Percentiles rank a stretch among this genome's conserved stretches.
Evolutionary conservation across 2,797 vertebrate species (phyloP).

Genomic region (Miichthys miiuy): DNA sequence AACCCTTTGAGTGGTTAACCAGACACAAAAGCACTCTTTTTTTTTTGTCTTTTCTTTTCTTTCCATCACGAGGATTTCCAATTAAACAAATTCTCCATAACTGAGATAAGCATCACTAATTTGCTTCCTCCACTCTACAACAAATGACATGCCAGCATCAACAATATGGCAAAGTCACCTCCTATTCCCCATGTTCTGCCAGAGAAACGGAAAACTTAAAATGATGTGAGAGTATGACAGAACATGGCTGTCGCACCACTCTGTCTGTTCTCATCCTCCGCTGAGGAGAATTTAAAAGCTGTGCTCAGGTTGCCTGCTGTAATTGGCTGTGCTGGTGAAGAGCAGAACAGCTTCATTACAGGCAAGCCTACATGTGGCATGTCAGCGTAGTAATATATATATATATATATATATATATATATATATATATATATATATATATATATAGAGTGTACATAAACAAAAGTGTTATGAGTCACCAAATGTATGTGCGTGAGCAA

Average conservation of each 20-base stretch:
- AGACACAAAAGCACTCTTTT: constrained; percentile 68
- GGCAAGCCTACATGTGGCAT: constrained; percentile 54
- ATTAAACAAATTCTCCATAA: constrained; percentile 80
- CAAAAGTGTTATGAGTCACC: constrained; percentile 40
- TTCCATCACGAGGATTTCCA: constrained; percentile 62
- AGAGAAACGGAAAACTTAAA: constrained; percentile 49
- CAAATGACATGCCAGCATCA: constrained; percentile 66
- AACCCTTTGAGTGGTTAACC: constrained; percentile 73
- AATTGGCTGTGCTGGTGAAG: constrained; percentile 69
- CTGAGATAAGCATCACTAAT: constrained; percentile 78
- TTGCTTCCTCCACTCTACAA: constrained; percentile 68
- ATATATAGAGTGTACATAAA: not conserved
- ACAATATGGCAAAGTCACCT: constrained; percentile 65
- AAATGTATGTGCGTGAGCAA: constrained; percentile 10
- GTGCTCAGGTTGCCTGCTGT: constrained; percentile 54
- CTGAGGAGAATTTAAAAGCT: constrained; percentile 50
- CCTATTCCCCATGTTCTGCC: constrained; percentile 20
- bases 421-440: no score
- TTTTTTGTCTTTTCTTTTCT: constrained; percentile 6
- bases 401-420: no score
- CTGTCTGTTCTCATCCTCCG: constrained; percentile 38
- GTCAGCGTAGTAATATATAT: constrained; percentile 45
- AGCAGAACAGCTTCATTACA: constrained; percentile 66
- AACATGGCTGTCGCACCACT: constrained; percentile 32
- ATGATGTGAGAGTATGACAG: constrained; percentile 47